Evolutionary conservation across 1,140 invertebrate genomes (phyloP).

Genomic region (Caenorhabditis briggsae): DNA sequence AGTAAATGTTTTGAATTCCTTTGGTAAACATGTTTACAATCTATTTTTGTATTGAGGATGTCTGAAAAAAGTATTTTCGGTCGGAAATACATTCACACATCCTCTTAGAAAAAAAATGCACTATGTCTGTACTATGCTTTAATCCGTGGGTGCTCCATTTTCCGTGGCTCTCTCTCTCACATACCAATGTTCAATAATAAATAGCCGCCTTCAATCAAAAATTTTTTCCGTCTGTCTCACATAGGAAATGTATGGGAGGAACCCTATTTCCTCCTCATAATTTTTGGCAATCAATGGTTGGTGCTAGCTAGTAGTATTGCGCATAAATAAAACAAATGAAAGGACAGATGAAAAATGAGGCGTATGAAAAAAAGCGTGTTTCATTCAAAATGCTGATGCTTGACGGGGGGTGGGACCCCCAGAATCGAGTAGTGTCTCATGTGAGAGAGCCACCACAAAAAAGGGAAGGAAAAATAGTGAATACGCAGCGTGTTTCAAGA

Average conservation of each 20-base stretch:
- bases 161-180: not conserved
- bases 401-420: not conserved
- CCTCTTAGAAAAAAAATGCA: too few species aligned
- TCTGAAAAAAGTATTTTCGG: too few species aligned
- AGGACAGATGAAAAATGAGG: constrained; percentile 8
- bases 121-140: not conserved
- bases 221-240: not conserved
- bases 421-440: not conserved
- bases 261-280: not conserved
- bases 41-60: too few species aligned
- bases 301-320: too few species aligned
- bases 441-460: not conserved
- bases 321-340: constrained; percentile 35
- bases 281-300: not conserved
- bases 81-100: too few species aligned
- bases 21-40: too few species aligned
- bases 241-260: not conserved
- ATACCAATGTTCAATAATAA: not conserved
- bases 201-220: constrained; percentile 27
- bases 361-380: constrained; percentile 8
- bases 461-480: not conserved
- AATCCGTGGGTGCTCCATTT: not conserved
- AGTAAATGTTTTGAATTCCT: too few species aligned
- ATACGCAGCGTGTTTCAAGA: not conserved
- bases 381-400: constrained; percentile 4